These are phyloP conservation scores for Gavia stellata DNA, from an alignment of 2,113 vertebrate species.

Conservation along the genomic window DNA sequence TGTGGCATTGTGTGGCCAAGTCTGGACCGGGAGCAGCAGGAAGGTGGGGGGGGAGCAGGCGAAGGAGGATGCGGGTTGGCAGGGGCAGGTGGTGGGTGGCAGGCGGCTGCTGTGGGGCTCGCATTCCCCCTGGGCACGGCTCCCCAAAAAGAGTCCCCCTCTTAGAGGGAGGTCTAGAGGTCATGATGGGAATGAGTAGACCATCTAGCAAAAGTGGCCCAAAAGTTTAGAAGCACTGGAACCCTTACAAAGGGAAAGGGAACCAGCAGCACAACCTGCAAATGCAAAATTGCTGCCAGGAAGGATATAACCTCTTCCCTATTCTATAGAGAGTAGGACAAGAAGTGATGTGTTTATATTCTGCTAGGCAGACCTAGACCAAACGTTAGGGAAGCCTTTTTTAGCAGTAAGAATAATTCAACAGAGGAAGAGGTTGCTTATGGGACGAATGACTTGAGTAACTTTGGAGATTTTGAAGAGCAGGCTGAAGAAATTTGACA, in stretches of 20 bases:
- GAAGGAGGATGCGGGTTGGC: background rate
- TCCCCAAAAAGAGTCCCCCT: background rate
- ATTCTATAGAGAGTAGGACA: background rate
- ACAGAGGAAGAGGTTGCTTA: background rate
- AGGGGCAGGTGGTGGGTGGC: fast-evolving
- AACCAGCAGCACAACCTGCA: background rate
- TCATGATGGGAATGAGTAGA: background rate
- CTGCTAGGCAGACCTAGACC: background rate
- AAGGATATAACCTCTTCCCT: background rate
- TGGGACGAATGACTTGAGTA: background rate
- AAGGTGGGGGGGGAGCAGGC: fast-evolving
- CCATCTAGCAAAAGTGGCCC: background rate
- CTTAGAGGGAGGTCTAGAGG: background rate
- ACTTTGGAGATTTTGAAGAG: background rate
- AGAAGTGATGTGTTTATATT: background rate
- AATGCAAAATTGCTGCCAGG: background rate
- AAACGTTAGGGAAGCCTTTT: background rate
- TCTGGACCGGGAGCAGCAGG: fast-evolving
- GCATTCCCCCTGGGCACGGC: fast-evolving
- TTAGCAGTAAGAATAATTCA: background rate
- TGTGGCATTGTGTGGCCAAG: background rate
- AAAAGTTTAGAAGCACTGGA: background rate
- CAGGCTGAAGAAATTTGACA: background rate
- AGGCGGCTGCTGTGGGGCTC: background rate
- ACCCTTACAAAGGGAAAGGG: background rate